phyloP scores from a whole-genome alignment of 2,113 vertebrate species.

The Pterocles gutturalis region DNA sequence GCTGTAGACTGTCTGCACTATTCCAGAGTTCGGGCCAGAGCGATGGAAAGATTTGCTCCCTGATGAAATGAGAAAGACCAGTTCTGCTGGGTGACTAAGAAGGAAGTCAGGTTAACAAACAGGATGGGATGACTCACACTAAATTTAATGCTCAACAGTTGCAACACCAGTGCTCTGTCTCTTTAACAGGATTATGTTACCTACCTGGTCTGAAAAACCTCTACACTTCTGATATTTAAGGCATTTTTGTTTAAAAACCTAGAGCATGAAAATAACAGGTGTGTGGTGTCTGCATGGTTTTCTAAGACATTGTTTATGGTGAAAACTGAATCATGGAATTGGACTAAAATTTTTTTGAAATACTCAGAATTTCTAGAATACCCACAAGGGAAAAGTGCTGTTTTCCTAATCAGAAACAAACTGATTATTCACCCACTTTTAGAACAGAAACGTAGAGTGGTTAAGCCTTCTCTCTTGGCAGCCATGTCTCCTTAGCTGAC shows the following conservation, averaged over 20 bases:
- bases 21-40: not conserved
- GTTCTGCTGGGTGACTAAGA: slow-evolving; percentile 21
- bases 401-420: not conserved
- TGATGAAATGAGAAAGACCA: not conserved
- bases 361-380: not conserved
- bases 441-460: not conserved
- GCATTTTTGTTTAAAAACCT: not conserved
- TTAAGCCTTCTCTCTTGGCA: not conserved
- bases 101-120: slow-evolving; percentile 13
- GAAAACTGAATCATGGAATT: not conserved
- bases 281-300: not conserved
- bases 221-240: not conserved
- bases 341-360: not conserved
- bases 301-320: not conserved
- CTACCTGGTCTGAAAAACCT: not conserved
- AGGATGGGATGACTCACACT: not conserved
- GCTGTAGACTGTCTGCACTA: not conserved
- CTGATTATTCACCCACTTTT: not conserved
- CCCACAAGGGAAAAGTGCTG: not conserved
- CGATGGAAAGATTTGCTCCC: slow-evolving; percentile 3
- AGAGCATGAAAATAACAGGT: not conserved
- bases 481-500: not conserved
- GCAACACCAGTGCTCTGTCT: not conserved
- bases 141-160: not conserved
- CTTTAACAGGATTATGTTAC: not conserved